These are phyloP conservation scores for Thoracochromis brauschi DNA, from an alignment of 2,113 vertebrate species.

Conservation along the genomic window DNA sequence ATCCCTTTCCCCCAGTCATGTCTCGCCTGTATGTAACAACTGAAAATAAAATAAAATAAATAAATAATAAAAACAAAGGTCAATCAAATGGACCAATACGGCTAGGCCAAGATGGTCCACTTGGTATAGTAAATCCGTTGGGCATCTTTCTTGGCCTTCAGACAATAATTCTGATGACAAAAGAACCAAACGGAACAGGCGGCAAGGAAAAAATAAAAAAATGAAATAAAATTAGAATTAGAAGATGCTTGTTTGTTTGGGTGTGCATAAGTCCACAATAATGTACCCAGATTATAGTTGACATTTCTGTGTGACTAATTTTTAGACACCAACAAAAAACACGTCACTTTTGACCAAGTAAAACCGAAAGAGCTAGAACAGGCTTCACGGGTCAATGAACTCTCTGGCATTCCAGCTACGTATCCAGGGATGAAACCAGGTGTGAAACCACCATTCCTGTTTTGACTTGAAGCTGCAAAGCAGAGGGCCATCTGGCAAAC, in stretches of 20 bases:
- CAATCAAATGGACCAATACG: background rate
- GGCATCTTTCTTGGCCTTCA: background rate
- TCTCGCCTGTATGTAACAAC: background rate
- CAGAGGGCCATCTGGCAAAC: conserved; percentile 54
- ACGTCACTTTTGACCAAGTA: background rate
- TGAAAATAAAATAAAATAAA: background rate
- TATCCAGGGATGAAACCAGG: conserved; percentile 52
- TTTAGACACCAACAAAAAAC: conserved; percentile 12
- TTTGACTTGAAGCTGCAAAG: conserved; percentile 54
- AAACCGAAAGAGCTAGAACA: background rate
- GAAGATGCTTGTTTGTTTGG: background rate
- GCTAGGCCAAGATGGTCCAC: background rate
- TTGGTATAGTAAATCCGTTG: background rate
- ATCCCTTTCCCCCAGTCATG: background rate
- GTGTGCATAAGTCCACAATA: background rate
- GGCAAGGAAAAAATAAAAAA: background rate
- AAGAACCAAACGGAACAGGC: background rate
- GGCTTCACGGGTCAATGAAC: background rate
- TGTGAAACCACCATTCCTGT: conserved; percentile 59
- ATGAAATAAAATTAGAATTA: background rate
- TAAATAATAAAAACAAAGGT: background rate
- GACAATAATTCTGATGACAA: background rate
- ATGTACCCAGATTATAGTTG: background rate
- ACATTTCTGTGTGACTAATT: background rate
- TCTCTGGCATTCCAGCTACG: conserved; percentile 54